A percentile compares a stretch with the other conserved stretches of the same genome.
Conservation (phyloP, 2,797 vertebrate genomes). For the Acrocephalus scirpaceus region DNA sequence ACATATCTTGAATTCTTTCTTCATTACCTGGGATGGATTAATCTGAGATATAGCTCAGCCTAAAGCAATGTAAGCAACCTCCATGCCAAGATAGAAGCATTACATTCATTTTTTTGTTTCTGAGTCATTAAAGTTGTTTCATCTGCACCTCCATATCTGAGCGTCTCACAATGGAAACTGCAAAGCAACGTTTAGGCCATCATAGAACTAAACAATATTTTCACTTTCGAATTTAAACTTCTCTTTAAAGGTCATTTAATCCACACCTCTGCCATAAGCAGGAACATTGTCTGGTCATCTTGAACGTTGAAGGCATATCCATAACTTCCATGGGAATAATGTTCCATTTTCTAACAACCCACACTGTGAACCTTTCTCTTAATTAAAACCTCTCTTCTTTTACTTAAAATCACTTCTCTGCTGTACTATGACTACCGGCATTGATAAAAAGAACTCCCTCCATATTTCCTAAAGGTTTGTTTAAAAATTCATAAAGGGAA, state of each 20-base stretch:
- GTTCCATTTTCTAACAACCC: accelerated
- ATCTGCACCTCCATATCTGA: background rate
- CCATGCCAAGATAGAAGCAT: too few species aligned
- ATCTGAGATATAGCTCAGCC: background rate
- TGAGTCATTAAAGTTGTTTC: accelerated
- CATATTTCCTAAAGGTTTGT: background rate
- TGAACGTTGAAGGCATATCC: accelerated
- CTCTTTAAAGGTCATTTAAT: too few species aligned
- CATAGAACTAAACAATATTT: accelerated
- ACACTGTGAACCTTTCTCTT: accelerated
- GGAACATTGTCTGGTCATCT: accelerated
- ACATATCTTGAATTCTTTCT: background rate
- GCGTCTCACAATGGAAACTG: accelerated
- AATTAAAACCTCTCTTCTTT: background rate
- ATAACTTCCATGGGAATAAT: too few species aligned
- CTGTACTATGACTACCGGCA: accelerated
- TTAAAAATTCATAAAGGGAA: too few species aligned
- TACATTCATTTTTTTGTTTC: too few species aligned
- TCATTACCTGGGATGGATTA: background rate
- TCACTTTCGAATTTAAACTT: too few species aligned
- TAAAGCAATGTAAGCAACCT: background rate
- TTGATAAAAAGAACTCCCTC: accelerated
- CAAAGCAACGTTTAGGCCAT: too few species aligned
- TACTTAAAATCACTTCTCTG: background rate
- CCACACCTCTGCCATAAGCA: accelerated